A percentile compares a stretch with the other conserved stretches of the same genome.
Conservation (phyloP, 2,113 vertebrate species). For the Lophura nycthemera region DNA sequence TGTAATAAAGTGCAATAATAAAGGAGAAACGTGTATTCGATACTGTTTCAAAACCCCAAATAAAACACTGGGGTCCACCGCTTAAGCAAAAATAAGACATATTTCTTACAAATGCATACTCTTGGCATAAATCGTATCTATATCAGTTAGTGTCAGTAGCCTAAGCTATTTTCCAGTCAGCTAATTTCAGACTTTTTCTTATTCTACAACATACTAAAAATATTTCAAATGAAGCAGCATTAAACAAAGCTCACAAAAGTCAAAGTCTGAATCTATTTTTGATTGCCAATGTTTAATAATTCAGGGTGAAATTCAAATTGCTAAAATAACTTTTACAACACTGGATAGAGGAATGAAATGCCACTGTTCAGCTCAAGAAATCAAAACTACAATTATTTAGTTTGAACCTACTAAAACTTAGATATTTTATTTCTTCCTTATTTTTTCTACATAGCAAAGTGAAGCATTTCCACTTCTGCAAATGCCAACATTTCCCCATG, state of each 20-base stretch:
- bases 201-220: conserved; percentile 39
- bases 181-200: conserved; percentile 33
- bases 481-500: neutral
- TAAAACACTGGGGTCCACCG: neutral
- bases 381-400: conserved; percentile 13
- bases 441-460: conserved; percentile 1
- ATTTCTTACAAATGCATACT: neutral
- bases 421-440: neutral
- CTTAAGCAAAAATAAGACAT: neutral
- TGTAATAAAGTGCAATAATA: neutral
- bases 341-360: conserved; percentile 49
- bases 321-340: conserved; percentile 41
- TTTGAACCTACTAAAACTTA: neutral
- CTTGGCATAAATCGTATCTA: conserved; percentile 12
- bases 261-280: conserved; percentile 45
- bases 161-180: conserved; percentile 57
- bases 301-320: conserved; percentile 50
- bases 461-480: neutral
- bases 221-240: neutral
- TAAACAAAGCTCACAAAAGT: conserved; percentile 10
- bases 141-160: conserved; percentile 11
- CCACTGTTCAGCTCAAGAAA: conserved; percentile 56
- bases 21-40: neutral
- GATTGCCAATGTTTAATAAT: conserved; percentile 29
- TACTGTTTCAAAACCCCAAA: neutral